These are phyloP conservation scores for Platyscapa corneri DNA, from an alignment of 1,140 invertebrate species.

Conservation along the genomic window DNA sequence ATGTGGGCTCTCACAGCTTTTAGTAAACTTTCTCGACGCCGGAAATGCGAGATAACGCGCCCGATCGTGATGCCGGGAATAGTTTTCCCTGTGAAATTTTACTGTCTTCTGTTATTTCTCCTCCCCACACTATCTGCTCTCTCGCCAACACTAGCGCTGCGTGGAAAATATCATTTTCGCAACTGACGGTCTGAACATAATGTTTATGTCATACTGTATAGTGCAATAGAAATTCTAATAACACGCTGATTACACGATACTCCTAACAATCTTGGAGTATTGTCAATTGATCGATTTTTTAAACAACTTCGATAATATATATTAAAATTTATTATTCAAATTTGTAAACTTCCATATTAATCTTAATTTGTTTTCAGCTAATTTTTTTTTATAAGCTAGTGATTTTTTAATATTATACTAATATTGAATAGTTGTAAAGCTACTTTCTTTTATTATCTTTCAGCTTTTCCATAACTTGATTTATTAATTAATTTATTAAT, in stretches of 20 bases:
- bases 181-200: neutral
- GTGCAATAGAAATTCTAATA: neutral
- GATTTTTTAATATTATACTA: no score
- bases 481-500: no score
- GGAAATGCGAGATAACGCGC: conserved; percentile 46
- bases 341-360: no score
- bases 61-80: conserved; percentile 34
- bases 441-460: no score
- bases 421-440: no score
- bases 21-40: conserved; percentile 44
- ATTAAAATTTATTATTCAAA: no score
- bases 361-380: no score
- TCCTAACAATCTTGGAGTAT: neutral
- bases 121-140: neutral
- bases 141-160: neutral
- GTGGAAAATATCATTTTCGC: conserved; percentile 22
- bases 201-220: neutral
- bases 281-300: neutral
- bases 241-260: neutral
- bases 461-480: no score
- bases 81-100: conserved; percentile 40
- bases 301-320: neutral
- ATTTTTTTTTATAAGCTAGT: no score
- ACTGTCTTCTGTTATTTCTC: conserved; percentile 38
- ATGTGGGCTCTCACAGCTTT: conserved; percentile 23